phyloP scores from a whole-genome alignment of 37 sponge, comb jelly and placozoan genomes.

The Petrosia ficiformis region DNA sequence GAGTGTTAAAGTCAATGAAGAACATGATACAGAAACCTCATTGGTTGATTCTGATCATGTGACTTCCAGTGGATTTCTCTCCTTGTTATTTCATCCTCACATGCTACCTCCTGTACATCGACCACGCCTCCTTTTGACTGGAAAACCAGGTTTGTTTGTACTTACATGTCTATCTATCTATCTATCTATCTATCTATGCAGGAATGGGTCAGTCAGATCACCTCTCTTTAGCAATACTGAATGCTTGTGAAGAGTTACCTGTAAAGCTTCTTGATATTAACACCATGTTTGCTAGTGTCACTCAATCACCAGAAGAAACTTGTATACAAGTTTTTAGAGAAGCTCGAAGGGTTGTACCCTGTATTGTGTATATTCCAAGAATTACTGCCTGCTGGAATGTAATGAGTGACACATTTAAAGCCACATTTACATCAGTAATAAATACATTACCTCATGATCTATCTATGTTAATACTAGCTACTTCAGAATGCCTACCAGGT shows the following conservation, averaged over 20 bases:
- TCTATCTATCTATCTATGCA: not conserved
- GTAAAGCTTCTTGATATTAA: not conserved
- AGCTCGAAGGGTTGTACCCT: not conserved
- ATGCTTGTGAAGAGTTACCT: not conserved
- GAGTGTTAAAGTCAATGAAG: too few species aligned
- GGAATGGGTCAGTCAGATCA: too few species aligned
- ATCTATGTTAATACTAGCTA: too few species aligned
- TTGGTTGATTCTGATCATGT: not conserved
- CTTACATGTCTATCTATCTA: not conserved
- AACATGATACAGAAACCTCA: not conserved
- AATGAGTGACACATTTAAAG: not conserved
- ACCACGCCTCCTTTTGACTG: slow-evolving; percentile 66
- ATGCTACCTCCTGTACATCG: slow-evolving; percentile 33
- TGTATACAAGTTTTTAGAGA: not conserved
- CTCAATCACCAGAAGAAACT: too few species aligned
- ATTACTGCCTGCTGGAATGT: not conserved
- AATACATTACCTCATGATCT: too few species aligned
- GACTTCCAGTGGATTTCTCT: not conserved
- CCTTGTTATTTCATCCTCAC: slow-evolving; percentile 52
- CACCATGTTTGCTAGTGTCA: too few species aligned
- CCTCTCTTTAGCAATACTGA: too few species aligned
- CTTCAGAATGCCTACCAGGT: too few species aligned
- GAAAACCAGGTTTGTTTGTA: slow-evolving; percentile 7
- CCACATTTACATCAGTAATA: too few species aligned
- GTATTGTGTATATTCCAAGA: not conserved